Base-by-base conservation (phyloP, 1,140 invertebrate species). In the Aphaenogaster rudis region DNA sequence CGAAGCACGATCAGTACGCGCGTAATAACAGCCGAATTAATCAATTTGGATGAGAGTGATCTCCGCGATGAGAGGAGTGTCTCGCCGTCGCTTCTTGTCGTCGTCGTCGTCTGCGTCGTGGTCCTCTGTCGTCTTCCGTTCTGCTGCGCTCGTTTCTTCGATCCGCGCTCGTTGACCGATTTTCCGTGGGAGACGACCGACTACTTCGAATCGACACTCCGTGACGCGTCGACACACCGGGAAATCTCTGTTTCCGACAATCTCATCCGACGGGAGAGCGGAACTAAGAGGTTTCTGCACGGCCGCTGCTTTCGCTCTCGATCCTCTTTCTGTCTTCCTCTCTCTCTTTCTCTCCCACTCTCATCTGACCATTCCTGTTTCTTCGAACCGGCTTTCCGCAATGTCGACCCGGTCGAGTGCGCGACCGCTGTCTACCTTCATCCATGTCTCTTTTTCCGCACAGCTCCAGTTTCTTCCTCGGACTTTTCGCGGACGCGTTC, bases 381-480 rank as follows among this genome's bases (percentile, higher is more conserved):
- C 36, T 21, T 54, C 78, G 33, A 36, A 36, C 64, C 15, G 50
- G 52, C 21, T 64, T 76, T 54, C 21, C 69, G 50, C 50, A 11
- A 82, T 69, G 80, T 74, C 80, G 80, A 82, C 11, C 52, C 80
- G 67, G 28, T 74, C 80, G 67, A 82, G 69, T 82, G 67, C 85
- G 74, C 72, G 59, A 78, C 42, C 39, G 54, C 84, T 79, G 80
- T 82, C 80, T 48, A 57, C 42, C 67, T 74, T 82, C 67, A 74
- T 81, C 52, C 77, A 8, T 33, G 15, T 42, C 13, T n/a, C 42
- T 54, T 81, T 69, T 39, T 28, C 33, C 45, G 67, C 33, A 11
- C 42, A 9, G 15, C 33, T 39, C 17, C 11, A n/a, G 57, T 39
- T 45, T 59, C 66, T 54, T 74, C n/a, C 21, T 48, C 59, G 15